Base-by-base conservation (phyloP, 2,888 invertebrate genomes). In the Leptarthrus brevirostris region DNA sequence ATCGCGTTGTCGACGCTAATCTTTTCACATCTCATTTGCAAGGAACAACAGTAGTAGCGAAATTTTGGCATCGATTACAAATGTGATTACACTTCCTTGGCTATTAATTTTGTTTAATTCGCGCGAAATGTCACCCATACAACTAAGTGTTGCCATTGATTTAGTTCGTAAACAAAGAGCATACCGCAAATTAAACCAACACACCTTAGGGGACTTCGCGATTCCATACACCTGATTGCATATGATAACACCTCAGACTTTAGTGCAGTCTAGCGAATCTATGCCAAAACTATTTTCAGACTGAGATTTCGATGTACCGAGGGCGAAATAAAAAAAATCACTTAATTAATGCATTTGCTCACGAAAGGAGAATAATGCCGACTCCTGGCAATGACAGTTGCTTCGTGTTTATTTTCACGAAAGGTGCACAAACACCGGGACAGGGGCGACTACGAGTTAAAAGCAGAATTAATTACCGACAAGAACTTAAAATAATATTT, bases 321-420 rank as follows among this genome's bases (percentile, higher is more conserved):
- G 40, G n/a, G 5, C 30, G 30, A 20, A 6, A 49, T 16, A 20
- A 16, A 16, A 20, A 49, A 20, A 49, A 49, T 20, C 49, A 18
- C 8, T 49, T 49, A 49, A 49, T 49, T 49, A 49, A 49, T 49
- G 49, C 49, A 49, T 49, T 49, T 49, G 16, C 18, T 49, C 49
- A 8, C 20, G 49, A 49, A 49, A 12, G 49, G 49, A 49, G 16
- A 49, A 16, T 16, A 20, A 8, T 3, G 49, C 49, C 8, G 14
- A 20, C 20, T 49, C 18, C 49, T 49, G 49, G 49, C 16, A 18
- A 18, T 20, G 18, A 49, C 20, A 16, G 49, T 49, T n/a, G 49
- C 20, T 18, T 18, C 20, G 16, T 58, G 36, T 58, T 58, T 58
- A 20, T 58, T 58, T 36, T 36, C 12, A 8, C 20, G 34, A 58